Evolutionary conservation across 2,888 invertebrate species (phyloP), one percentile per base, ranked within the genome.

Genomic region (Phasia obesa): DNA sequence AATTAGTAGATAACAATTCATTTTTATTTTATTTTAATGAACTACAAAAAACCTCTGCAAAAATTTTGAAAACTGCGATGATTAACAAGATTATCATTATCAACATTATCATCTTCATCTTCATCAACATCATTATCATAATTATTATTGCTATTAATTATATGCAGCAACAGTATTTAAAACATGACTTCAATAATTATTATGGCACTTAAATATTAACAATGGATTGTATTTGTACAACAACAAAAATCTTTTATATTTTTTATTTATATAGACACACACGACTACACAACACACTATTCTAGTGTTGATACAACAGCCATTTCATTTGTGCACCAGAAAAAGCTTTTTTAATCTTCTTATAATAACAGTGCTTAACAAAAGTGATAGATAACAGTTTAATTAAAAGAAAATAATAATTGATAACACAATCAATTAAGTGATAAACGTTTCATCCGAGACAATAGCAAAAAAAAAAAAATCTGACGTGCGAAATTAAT

Each of bases 101-200:
- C 35, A 57, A 31, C n/a, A 21, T 27, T 19, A 73, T 42, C n/a
- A 55, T 35, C 9, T 44, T 57, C 35, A 60, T 35, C n/a, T 19
- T 51, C 17, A 49, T 57, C 27, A 47, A 57, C 44, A 31, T 15
- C n/a, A 47, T 60, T 17, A 74, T 73, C 15, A 65, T 74, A 55
- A 35, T 74, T 21, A 23, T 13, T 15, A 25, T 65, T n/a, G n/a
- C n/a, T n/a, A n/a, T n/a, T n/a, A 65, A 65, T 53, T 64, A 74
- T 64, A 31, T 74, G 55, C 60, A 62, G 69, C 44, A 69, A 77
- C 62, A 69, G 69, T 62, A 55, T 62, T 67, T 59, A 67, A 42
- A 69, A 69, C 67, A 73, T 70, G 82, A 82, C 78, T 82, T 82
- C 74, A 78, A 78, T 82, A 82, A 78, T 82, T 78, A 77, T 69